Percentiles rank a stretch among this genome's conserved stretches.
These are phyloP conservation scores for Cecidostiba fungosa DNA, from an alignment of 2,888 invertebrate species.

Conservation along the genomic window DNA sequence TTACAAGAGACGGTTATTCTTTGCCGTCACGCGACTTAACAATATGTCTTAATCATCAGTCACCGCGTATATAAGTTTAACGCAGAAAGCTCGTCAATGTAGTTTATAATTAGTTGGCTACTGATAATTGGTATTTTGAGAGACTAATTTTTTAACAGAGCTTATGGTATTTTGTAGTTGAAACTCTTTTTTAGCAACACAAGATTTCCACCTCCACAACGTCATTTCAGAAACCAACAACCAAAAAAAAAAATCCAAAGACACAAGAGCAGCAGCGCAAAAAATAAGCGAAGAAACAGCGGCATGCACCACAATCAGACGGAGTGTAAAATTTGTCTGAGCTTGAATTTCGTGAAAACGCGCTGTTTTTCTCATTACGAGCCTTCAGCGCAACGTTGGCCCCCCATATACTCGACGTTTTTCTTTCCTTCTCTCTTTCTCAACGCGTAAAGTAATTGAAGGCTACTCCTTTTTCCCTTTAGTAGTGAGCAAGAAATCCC, in stretches of 20 bases:
- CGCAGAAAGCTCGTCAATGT: conserved; percentile 22
- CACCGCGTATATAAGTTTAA: conserved; percentile 37
- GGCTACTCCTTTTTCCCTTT: conserved; percentile 39
- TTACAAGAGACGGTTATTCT: conserved; percentile 67
- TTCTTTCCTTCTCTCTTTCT: conserved; percentile 12
- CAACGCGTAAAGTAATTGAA: conserved; percentile 49
- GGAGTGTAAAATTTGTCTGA: conserved; percentile 49
- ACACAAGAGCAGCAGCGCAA: background rate
- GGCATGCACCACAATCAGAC: conserved; percentile 36
- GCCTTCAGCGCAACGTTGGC: conserved; percentile 10
- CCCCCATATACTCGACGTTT: conserved; percentile 28
- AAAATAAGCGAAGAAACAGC: conserved; percentile 10
- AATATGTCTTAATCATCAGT: conserved; percentile 68
- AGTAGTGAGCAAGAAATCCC: conserved; percentile 45
- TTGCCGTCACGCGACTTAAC: conserved; percentile 67
- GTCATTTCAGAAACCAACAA: conserved; percentile 22
- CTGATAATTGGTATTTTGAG: background rate
- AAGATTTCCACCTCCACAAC: background rate
- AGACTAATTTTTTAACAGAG: too few relatives aligned
- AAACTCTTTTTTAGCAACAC: background rate
- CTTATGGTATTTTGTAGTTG: too few relatives aligned
- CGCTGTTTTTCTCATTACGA: conserved; percentile 53
- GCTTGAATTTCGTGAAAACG: conserved; percentile 53
- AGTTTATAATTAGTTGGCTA: conserved; percentile 9
- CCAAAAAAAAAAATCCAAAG: background rate